Base-by-base conservation (phyloP, 2,888 invertebrate species). In the Hemistola chrysoprasaria region DNA sequence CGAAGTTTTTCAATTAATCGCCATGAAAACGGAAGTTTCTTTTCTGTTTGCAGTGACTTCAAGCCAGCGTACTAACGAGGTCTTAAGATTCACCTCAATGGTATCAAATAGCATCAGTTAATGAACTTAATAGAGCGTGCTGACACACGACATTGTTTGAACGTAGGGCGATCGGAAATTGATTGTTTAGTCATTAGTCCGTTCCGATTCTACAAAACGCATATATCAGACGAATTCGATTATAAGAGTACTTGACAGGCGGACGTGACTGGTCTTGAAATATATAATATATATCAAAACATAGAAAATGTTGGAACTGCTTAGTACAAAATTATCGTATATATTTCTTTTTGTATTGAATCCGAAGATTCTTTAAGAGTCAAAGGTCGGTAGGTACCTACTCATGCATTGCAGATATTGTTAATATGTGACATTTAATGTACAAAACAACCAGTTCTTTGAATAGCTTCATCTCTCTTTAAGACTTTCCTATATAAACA, bases 71-170 rank as follows among this genome's bases (percentile, higher is more conserved):
- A 28, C 24, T 43, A 43, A 43, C 37, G 37, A 43, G 28, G 25
- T 8, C 20, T 20, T 24, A 29, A 29, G 9, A 2, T 21, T 3
- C 31, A 24, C 31, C 23, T 25, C 27, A 32, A 52, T 49, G 53
- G 53, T 56, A 59, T 53, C 50, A 53, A 62, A 54, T 53, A 33
- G 44, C 48, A 36, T 47, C 41, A 29, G 37, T 32, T 28, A 23
- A 25, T 2, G 8, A 42, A 43, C 37, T 58, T 55, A 59, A 57
- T 61, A 53, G 66, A 70, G 62, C 62, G 64, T 60, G 67, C 67
- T 50, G 48, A 50, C 56, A 52, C 55, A 61, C 63, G 65, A 62
- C 65, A 60, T 60, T 65, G 70, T 68, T 69, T 65, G 63, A 54
- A 50, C 47, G 48, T 40, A 1, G 16, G 8, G 22, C 54, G 43